Base-by-base conservation (phyloP, 1,140 invertebrate genomes). In the Hylaeus volcanicus region DNA sequence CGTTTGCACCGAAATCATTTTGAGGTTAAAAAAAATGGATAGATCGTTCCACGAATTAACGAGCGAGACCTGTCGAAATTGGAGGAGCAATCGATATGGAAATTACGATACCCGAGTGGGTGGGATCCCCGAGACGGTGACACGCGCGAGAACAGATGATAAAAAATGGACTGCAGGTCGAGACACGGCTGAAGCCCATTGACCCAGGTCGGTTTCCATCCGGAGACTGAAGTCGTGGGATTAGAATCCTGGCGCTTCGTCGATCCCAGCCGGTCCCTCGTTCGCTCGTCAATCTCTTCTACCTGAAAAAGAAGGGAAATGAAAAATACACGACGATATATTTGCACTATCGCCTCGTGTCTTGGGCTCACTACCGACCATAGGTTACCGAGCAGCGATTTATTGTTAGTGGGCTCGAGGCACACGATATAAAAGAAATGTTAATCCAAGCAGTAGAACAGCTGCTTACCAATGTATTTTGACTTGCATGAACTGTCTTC, bases 201-300 rank as follows among this genome's bases (percentile, higher is more conserved):
- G 85, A 89, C 88, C 88, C 77, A 87, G 85, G 81, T 89, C 88
- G 85, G 82, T 86, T 86, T 81, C 53, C 72, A 58, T 37, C 61
- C 14, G 63, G 26, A 61, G 78, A 53, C n/a, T 80, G 37, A 68
- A 55, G 63, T 61, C 53, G 12, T 68, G 71, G 55, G 63, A 80
- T 75, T 80, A 80, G 45, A 39, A 55, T 58, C 55, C 15, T 45
- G 72, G 63, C 78, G 48, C 71, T 74, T 74, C 61, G 39, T 65
- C 41, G 37, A 79, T 73, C 61, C 63, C 43, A 65, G 5, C 74
- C 39, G 53, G 61, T 51, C 53, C 61, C 48, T 74, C 58, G 37
- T 51, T 66, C 37, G 5, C 12, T 45, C 61, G 8, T 51, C 48
- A 11, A 64, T 79, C 41, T 53, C 12, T 61, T 8, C 9, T 26